Percentiles rank a stretch among this genome's conserved stretches.
phyloP scores from a whole-genome alignment of 1,140 invertebrate genomes.

The Hypsibius dujardini region DNA sequence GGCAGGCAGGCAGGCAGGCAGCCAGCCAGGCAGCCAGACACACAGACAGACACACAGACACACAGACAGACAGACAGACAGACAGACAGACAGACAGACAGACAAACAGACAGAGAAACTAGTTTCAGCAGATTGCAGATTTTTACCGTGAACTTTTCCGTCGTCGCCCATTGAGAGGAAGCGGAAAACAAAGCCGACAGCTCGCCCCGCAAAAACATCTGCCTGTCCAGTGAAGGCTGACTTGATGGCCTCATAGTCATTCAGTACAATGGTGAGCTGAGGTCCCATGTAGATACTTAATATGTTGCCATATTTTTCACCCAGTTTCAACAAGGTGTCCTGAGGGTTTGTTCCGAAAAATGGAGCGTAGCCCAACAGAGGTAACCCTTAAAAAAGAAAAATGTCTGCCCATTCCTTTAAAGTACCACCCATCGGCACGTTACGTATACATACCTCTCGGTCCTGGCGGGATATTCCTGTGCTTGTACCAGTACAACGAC shows the following conservation, averaged over 20 bases:
- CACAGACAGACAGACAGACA: neutral
- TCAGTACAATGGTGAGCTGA: conserved; percentile 10
- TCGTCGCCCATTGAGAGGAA: neutral
- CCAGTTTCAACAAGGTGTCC: neutral
- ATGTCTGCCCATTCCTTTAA: neutral
- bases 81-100: neutral
- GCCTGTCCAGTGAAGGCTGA: neutral
- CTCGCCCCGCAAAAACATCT: neutral
- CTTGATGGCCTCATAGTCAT: conserved; percentile 1
- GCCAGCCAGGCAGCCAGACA: too few species aligned
- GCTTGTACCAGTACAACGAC: too few species aligned
- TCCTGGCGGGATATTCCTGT: too few species aligned
- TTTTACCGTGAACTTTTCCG: conserved; percentile 12
- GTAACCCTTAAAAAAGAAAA: conserved; percentile 43
- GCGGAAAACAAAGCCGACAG: neutral
- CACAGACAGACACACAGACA: too few species aligned
- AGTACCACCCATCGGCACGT: too few species aligned
- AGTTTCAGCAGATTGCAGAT: neutral
- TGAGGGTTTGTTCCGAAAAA: neutral
- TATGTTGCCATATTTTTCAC: conserved; percentile 2
- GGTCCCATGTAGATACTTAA: neutral
- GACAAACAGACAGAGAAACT: neutral
- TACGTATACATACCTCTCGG: too few species aligned
- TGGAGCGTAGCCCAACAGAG: neutral
- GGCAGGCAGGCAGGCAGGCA: too few species aligned